Percentiles rank a stretch among this genome's conserved stretches.
Conservation (phyloP, 2,113 vertebrate species). For the Aepyceros melampus region DNA sequence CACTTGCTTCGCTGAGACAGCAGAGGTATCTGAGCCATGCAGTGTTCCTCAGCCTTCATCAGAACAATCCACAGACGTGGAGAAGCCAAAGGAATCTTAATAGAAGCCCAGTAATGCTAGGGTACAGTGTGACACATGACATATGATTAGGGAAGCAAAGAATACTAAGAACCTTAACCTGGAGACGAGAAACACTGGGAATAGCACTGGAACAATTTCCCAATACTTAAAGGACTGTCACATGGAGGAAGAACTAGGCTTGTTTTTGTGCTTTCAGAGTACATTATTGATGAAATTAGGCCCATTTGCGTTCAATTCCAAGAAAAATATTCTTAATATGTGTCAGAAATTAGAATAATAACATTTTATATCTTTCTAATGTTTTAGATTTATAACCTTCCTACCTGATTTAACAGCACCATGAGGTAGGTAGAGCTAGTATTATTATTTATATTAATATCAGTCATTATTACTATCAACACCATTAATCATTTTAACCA, state of each 20-base stretch:
- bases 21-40: background rate
- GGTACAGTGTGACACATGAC: background rate
- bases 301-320: background rate
- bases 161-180: background rate
- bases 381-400: background rate
- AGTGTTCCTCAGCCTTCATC: background rate
- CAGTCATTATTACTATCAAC: background rate
- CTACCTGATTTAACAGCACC: background rate
- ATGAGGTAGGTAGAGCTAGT: background rate
- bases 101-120: background rate
- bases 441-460: background rate
- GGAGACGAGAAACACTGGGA: background rate
- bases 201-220: background rate
- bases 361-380: background rate
- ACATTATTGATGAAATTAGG: background rate
- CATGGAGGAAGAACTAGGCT: background rate
- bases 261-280: background rate
- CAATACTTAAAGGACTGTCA: background rate
- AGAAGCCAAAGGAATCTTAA: background rate
- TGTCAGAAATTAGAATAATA: background rate
- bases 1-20: background rate
- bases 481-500: background rate
- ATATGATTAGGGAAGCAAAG: background rate
- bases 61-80: background rate
- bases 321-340: background rate